Conservation (phyloP, 2,888 invertebrate genomes). For the Cistogaster globosa region DNA sequence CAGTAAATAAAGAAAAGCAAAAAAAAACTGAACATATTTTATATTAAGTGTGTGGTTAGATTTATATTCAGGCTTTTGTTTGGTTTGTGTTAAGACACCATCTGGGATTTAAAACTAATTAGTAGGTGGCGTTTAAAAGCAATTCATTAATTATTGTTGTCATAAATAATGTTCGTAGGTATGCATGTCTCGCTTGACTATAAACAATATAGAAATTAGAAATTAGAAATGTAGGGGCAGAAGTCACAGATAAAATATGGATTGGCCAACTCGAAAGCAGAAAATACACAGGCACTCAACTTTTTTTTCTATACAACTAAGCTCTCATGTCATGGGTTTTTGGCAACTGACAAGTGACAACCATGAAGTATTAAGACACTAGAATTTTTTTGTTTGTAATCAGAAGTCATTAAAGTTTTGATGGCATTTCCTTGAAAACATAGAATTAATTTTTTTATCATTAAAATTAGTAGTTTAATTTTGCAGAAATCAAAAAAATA, state of each 20-base stretch:
- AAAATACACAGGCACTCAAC: too few species aligned
- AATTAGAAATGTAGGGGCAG: neutral
- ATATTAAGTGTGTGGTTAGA: neutral
- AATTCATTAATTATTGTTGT: constrained; percentile 2
- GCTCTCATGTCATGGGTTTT: too few species aligned
- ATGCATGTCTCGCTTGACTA: neutral
- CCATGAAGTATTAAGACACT: too few species aligned
- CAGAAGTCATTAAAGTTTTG: too few species aligned
- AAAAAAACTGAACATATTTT: neutral
- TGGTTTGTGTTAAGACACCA: constrained; percentile 5
- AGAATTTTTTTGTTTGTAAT: too few species aligned
- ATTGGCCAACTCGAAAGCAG: too few species aligned
- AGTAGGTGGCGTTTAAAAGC: neutral
- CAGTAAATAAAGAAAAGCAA: neutral
- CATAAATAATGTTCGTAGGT: constrained; percentile 12
- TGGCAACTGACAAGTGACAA: too few species aligned
- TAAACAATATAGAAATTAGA: neutral
- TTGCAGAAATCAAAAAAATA: too few species aligned
- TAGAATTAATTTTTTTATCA: too few species aligned
- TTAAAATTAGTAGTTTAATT: too few species aligned
- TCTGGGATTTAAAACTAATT: constrained; percentile 14
- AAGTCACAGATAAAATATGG: neutral
- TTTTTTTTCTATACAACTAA: too few species aligned
- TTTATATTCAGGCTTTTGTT: neutral
- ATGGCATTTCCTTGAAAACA: too few species aligned